Evolutionary conservation across 1,140 invertebrate species (phyloP), one percentile per base, ranked within the genome.

Genomic region (Calycopis cecrops): DNA sequence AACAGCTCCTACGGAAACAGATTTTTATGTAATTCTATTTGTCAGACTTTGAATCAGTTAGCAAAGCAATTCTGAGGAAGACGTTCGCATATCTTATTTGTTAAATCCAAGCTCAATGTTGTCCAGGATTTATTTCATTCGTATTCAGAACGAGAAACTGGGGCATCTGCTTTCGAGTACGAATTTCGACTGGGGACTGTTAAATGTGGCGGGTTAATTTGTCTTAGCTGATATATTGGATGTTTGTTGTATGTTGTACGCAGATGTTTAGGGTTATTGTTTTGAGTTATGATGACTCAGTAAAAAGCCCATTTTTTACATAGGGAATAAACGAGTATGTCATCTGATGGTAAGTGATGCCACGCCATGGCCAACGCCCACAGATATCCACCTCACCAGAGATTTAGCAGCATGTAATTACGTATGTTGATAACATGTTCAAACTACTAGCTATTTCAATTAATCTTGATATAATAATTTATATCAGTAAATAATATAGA

Each of bases 101-200:
- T 61, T 50, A 55, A 40, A 37, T 40, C 57, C 40, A 57, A 61
- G 51, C 55, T 48, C 11, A 38, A 52, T 53, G 34, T 55, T 57
- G 58, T 55, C 55, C 50, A 51, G 60, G 65, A 71, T 73, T 76
- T 70, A 71, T 71, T 69, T 64, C 52, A 68, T 70, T 68, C 67
- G 64, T 60, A 69, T 73, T 68, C 63, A 48, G 55, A 47, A 53
- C 57, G 57, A 47, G 59, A 60, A 69, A 68, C 50, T 65, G 62
- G 65, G 61, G 59, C 69, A 66, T 64, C 55, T 63, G 60, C 47
- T 54, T 49, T 53, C 63, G 18, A 16, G 38, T 61, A 48, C 58
- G 59, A 55, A 38, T 63, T 37, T 40, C 16, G 44, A 58, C 34
- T 59, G 35, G 33, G 40, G 14, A 28, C 21, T 33, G 14, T 53